phyloP scores from a whole-genome alignment of 2,888 invertebrate genomes.

The Synergus japonicus region DNA sequence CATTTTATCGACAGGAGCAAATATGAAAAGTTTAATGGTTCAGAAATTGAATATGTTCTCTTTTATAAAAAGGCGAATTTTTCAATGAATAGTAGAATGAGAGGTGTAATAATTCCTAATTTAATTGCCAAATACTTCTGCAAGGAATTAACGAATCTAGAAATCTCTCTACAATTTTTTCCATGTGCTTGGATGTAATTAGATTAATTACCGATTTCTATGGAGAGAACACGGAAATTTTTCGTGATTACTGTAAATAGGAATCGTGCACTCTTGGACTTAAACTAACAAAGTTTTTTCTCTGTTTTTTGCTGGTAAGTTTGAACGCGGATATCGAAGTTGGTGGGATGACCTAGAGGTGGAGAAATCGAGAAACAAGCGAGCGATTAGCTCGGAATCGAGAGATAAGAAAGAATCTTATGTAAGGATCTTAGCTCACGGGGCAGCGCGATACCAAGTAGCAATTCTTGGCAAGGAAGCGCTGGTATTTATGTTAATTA shows the following conservation, averaged over 20 bases:
- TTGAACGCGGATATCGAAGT: slow-evolving; percentile 42
- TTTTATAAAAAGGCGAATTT: not conserved
- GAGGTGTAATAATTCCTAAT: not conserved
- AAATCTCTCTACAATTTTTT: slow-evolving; percentile 22
- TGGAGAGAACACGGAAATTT: slow-evolving; percentile 12
- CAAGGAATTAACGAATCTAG: slow-evolving; percentile 9
- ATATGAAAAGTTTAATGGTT: slow-evolving; percentile 63
- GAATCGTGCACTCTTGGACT: slow-evolving; percentile 18
- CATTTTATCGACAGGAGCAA: slow-evolving; percentile 56
- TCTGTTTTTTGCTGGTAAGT: slow-evolving; percentile 61
- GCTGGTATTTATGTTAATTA: slow-evolving; percentile 77
- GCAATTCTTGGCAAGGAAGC: slow-evolving; percentile 64
- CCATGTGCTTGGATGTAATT: slow-evolving; percentile 21
- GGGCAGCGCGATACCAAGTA: slow-evolving; percentile 42
- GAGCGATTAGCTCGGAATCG: slow-evolving; percentile 67
- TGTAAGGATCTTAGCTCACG: slow-evolving; percentile 59
- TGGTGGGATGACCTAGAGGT: slow-evolving; percentile 45
- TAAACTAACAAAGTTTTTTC: slow-evolving; percentile 45
- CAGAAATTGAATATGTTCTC: slow-evolving; percentile 54
- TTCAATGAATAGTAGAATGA: not conserved
- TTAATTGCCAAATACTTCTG: not conserved
- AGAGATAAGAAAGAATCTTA: slow-evolving; percentile 67
- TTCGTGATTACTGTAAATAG: slow-evolving; percentile 26
- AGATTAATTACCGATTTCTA: slow-evolving; percentile 27
- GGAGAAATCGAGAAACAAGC: slow-evolving; percentile 60